Base-by-base conservation (phyloP, 2,113 vertebrate species). In the Albula glossodonta region DNA sequence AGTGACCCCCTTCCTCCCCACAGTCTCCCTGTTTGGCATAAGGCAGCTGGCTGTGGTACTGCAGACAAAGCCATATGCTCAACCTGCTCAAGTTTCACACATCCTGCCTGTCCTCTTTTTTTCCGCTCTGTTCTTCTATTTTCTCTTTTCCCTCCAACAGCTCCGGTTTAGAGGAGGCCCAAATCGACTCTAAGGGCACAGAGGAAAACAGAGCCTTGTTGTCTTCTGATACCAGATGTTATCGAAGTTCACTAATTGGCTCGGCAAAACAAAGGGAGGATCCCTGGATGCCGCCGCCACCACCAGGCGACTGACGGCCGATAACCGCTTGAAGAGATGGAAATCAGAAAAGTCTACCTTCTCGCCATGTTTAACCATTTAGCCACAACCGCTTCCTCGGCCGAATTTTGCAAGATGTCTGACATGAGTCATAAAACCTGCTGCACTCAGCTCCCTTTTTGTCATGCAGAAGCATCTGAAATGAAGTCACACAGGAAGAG, bases 141-240 rank as follows among this genome's bases (percentile, higher is more conserved):
- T 74, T 11, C 70, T 84, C 86, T 87, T 80, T 31, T 10, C 70
- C 70, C n/a, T 74, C 70, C 22, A 74, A 74, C 22, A 31, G 22
- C 8, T n/a, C 70, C 70, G 31, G 70, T 74, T 31, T 74, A 74
- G n/a, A 74, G 70, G 10, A 51, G 48, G 48, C 41, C 50, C 49
- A 13, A 66, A 51, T 84, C 4, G 70, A 12, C 60, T 52, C 63
- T 74, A 19, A 22, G 70, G 63, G 49, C n/a, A 17, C 49, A 84
- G 49, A 50, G 25, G 83, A 87, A 87, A 89, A 84, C 48, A 84
- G 80, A 85, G 84, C 90, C 87, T 17, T 90, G 94, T 94, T 95
- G 94, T 95, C 94, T 93, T 93, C 84, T 92, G 90, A 90, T 87
- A 91, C 90, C 92, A 95, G 93, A 95, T 93, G 88, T 93, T 93